A percentile compares a stretch with the other conserved stretches of the same genome.
phyloP scores from a whole-genome alignment of 2,888 invertebrate genomes.

The Drosophila dives region DNA sequence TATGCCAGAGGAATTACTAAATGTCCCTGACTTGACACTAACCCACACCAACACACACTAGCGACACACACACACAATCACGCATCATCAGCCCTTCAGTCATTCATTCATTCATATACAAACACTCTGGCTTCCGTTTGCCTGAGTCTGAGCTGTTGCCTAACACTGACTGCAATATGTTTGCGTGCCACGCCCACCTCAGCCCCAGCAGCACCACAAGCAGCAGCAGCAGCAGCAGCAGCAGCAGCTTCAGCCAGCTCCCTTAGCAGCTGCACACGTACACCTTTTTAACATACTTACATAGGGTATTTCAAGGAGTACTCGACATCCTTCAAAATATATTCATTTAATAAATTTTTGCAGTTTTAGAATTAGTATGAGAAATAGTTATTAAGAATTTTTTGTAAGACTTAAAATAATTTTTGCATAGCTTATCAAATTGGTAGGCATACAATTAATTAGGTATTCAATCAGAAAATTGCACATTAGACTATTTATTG shows the following conservation, averaged over 20 bases:
- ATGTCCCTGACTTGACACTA: constrained; percentile 81
- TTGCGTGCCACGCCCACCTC: constrained; percentile 62
- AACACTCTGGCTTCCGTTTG: constrained; percentile 43
- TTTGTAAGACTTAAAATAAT: not conserved
- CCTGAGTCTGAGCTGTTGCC: constrained; percentile 55
- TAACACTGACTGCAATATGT: constrained; percentile 72
- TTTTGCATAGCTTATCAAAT: not conserved
- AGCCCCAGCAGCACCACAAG: constrained; percentile 13
- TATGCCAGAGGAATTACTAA: constrained; percentile 80
- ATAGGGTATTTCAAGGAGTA: constrained; percentile 16
- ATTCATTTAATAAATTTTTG: not conserved
- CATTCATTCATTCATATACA: constrained; percentile 54
- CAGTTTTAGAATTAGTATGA: not conserved
- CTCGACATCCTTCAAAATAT: not conserved
- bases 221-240: constrained; percentile 5
- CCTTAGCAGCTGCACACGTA: constrained; percentile 45
- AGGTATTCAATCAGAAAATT: not conserved
- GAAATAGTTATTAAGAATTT: not conserved
- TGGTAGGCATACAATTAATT: not conserved
- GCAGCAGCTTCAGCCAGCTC: constrained; percentile 18
- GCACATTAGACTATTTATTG: not conserved
- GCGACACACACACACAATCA: constrained; percentile 30
- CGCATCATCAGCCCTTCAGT: constrained; percentile 63
- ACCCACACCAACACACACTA: constrained; percentile 57
- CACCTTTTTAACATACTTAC: constrained; percentile 30